Base-by-base conservation (phyloP, 2,888 invertebrate species). In the Salpingus planirostris region DNA sequence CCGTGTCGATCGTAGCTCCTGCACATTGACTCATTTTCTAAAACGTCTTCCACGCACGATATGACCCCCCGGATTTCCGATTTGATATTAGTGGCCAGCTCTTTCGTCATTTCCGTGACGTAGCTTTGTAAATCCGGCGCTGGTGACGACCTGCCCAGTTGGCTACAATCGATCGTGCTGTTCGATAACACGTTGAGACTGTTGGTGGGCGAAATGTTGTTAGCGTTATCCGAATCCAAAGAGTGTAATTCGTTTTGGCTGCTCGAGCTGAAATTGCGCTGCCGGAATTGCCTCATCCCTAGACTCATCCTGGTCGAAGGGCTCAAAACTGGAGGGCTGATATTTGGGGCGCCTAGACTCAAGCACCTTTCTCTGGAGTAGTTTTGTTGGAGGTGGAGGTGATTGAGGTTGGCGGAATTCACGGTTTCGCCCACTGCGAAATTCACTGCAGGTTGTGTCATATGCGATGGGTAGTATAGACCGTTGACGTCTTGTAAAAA, bases 31-130 rank as follows among this genome's bases (percentile, higher is more conserved):
- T 76, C 74, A 55, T 79, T 80, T 40, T 82, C 81, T 15, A 84
- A 62, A 27, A 81, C 84, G 54, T 84, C 83, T 46, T 86, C 84
- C 1, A 86, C 85, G 60, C 76, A 78, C 2, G 79, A 81, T 46
- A 85, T 85, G 0, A 86, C 84, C 60, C 79, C 84, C 3, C 85
- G 70, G 22, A 86, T 80, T 67, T 85, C 85, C 2, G 84, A 84
- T 57, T 84, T 85, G 11, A 86, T 80, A 64, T 85, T 84, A 6
- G 80, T 83, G 1, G 84, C 84, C 40, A 85, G 66, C 64, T 84
- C 83, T 62, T 75, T 78, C 3, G 84, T 83, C 60, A 82, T 77
- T 62, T 82, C 83, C 49, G 80, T 80, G 1, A 84, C 78, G 50
- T 84, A 84, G 1, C 80, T 81, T 47, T 80, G 76, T 14, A 83